Percentiles rank a stretch among this genome's conserved stretches.
phyloP scores from a whole-genome alignment of 2,888 invertebrate genomes.

The Tetramorium bicarinatum region DNA sequence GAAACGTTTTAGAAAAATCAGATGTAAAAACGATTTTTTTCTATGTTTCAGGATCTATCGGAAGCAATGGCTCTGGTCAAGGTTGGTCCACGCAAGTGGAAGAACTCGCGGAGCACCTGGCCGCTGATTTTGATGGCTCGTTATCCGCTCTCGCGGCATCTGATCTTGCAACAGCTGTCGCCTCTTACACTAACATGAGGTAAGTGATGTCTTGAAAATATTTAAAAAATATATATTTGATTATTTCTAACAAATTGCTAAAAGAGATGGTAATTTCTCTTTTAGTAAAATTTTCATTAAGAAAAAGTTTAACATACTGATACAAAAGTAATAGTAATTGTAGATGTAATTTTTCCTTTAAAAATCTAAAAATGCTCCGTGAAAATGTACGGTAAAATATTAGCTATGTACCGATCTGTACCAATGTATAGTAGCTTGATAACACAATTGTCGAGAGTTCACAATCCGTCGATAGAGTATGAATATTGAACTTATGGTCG shows the following conservation, averaged over 20 bases:
- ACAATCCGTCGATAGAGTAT: slow-evolving; percentile 8
- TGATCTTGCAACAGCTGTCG: slow-evolving; percentile 88
- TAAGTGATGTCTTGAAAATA: slow-evolving; percentile 75
- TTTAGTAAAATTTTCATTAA: neutral
- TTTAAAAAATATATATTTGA: neutral
- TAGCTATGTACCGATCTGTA: neutral
- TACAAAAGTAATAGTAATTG: neutral
- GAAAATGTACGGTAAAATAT: slow-evolving; percentile 2
- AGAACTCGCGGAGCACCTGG: slow-evolving; percentile 90
- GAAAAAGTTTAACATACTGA: neutral
- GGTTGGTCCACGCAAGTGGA: slow-evolving; percentile 88
- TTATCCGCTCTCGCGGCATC: slow-evolving; percentile 90
- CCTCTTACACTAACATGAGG: slow-evolving; percentile 90
- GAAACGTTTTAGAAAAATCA: neutral
- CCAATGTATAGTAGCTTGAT: neutral
- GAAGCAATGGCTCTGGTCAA: slow-evolving; percentile 83
- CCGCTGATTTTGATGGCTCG: slow-evolving; percentile 92
- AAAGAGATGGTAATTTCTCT: neutral
- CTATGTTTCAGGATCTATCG: slow-evolving; percentile 78
- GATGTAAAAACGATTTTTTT: neutral
- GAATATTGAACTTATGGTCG: slow-evolving; percentile 31
- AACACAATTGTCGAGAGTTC: neutral
- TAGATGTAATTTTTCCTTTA: neutral
- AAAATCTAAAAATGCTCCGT: neutral
- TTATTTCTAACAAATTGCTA: neutral